Conservation (phyloP, 2,797 vertebrate species). For the Diplodus sargus region DNA sequence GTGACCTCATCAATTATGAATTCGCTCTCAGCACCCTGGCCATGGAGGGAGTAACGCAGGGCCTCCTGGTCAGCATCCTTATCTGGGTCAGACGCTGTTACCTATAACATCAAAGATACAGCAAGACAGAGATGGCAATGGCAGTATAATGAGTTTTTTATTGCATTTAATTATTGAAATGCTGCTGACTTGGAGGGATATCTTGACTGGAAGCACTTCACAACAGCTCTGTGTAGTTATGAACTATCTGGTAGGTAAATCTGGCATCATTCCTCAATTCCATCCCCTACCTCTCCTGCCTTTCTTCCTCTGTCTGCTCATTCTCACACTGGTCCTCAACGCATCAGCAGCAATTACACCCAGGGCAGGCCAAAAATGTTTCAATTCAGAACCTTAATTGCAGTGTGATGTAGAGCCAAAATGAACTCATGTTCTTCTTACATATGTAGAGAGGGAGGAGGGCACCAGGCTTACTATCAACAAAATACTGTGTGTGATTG, state of each 20-base stretch:
- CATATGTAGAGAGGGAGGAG: constrained; percentile 4
- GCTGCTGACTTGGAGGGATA: constrained; percentile 48
- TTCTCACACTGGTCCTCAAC: constrained; percentile 53
- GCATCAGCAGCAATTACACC: constrained; percentile 62
- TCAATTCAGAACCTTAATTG: constrained; percentile 55
- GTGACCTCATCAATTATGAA: constrained; percentile 92
- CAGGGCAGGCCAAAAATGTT: constrained; percentile 53
- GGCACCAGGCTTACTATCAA: neutral
- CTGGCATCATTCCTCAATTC: constrained; percentile 29
- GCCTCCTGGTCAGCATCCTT: constrained; percentile 88
- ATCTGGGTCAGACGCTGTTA: constrained; percentile 91
- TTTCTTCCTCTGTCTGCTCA: constrained; percentile 7
- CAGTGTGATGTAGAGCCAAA: constrained; percentile 46
- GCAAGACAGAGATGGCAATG: constrained; percentile 3
- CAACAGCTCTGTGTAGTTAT: constrained; percentile 25
- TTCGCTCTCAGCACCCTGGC: constrained; percentile 89
- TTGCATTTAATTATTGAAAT: constrained; percentile 58
- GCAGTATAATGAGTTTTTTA: constrained; percentile 18
- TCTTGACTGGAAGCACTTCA: constrained; percentile 42
- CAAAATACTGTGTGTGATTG: neutral
- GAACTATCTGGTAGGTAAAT: constrained; percentile 37
- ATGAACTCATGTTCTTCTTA: constrained; percentile 39
- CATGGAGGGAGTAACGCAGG: constrained; percentile 91
- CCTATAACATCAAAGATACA: constrained; percentile 79
- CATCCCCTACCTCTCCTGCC: constrained; percentile 11